Conservation (phyloP, 2,888 invertebrate genomes). For the Agrochola litura region DNA sequence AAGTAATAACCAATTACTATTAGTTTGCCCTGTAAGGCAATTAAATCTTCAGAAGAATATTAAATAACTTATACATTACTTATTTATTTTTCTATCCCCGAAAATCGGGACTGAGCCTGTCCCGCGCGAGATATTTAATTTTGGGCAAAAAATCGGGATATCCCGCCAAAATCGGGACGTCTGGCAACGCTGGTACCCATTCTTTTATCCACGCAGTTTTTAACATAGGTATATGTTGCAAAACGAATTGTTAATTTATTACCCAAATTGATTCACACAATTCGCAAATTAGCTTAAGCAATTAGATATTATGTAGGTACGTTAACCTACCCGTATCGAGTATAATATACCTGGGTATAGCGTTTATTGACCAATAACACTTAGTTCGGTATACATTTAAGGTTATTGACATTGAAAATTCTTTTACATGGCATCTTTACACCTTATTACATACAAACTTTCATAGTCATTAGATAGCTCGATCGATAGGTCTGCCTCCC, state of each 20-base stretch:
- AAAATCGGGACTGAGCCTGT: too few relatives aligned
- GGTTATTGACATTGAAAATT: slow-evolving; percentile 6
- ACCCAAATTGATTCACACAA: slow-evolving; percentile 9
- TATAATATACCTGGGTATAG: background rate
- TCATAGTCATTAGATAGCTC: slow-evolving; percentile 8
- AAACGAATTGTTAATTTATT: background rate
- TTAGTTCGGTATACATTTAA: background rate
- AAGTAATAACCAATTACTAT: too few relatives aligned
- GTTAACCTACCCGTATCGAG: background rate
- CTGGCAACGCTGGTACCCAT: too few relatives aligned
- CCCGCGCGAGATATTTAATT: too few relatives aligned
- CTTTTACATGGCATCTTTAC: background rate
- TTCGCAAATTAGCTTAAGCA: slow-evolving; percentile 18
- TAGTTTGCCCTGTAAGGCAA: too few relatives aligned
- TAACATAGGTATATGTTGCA: background rate
- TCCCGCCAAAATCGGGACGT: too few relatives aligned
- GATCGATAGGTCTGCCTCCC: slow-evolving; percentile 31
- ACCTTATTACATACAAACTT: background rate
- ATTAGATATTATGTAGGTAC: slow-evolving; percentile 5
- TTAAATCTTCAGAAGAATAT: too few relatives aligned
- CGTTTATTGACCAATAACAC: slow-evolving; percentile 2
- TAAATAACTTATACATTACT: too few relatives aligned
- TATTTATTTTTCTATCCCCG: too few relatives aligned
- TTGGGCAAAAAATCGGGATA: too few relatives aligned
- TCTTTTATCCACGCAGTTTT: background rate